phyloP scores from a whole-genome alignment of 2,113 vertebrate species.

The Lophochroa leadbeateri region DNA sequence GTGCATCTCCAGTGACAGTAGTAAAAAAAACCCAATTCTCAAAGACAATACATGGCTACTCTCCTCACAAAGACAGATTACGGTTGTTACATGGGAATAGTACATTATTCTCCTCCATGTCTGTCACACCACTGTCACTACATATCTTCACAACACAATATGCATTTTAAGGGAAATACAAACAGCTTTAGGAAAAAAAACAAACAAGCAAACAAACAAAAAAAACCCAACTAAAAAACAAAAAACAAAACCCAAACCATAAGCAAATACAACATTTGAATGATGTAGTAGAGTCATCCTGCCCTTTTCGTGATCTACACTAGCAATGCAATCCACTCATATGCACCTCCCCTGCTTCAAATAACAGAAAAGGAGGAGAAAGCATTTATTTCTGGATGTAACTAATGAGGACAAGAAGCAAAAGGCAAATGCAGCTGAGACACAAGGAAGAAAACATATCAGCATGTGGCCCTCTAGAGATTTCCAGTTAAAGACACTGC shows the following conservation, averaged over 20 bases:
- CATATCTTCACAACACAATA: fast-evolving
- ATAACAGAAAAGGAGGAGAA: neutral
- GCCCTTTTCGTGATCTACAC: fast-evolving
- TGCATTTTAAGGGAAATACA: neutral
- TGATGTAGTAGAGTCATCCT: fast-evolving
- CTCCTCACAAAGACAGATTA: neutral
- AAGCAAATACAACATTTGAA: neutral
- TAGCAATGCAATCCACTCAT: neutral
- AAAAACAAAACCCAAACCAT: neutral
- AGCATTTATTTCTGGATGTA: neutral
- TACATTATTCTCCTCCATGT: neutral
- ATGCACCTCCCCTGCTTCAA: neutral
- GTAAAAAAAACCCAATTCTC: neutral
- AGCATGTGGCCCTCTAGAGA: fast-evolving
- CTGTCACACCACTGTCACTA: neutral
- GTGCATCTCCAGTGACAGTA: neutral
- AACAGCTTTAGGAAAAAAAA: neutral
- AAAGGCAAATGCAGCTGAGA: neutral
- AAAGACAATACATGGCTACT: neutral
- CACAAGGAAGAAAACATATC: neutral
- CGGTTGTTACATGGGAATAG: neutral
- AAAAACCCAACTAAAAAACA: neutral
- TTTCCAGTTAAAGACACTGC: neutral
- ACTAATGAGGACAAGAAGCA: neutral
- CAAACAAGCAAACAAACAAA: no score